Evolutionary conservation across 2,113 vertebrate genomes (phyloP), one percentile per base, ranked within the genome.

Genomic region (Brachyistius frenatus): DNA sequence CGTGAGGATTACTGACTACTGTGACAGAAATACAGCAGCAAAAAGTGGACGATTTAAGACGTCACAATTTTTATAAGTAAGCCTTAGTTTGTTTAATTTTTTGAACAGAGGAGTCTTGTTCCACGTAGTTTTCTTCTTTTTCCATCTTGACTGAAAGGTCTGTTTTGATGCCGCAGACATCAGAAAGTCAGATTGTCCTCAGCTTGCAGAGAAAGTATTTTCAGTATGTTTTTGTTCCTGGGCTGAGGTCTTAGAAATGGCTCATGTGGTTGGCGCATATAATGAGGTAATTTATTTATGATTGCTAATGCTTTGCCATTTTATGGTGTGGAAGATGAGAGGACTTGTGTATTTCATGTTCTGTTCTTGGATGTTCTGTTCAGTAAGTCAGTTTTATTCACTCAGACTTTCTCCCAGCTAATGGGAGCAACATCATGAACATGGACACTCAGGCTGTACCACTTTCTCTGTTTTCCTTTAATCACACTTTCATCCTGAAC

Each of bases 271-370:
- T 35, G 4, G 8, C 1, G 11, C 14, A 7, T 14, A 54, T 68
- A 80, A 87, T 86, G 81, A 66, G 72, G 57, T 87, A 53, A 81
- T 85, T 90, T 76, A 77, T 83, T 71, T 49, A 44, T 66, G 23
- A 64, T 47, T 33, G 46, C 37, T 72, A 53, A 61, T 83, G 53
- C 36, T 76, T 81, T 85, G 60, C 50, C 44, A 7, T 56, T 78
- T 80, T 36, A 61, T 80, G 57, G 66, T 62, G 72, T 83, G 81
- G 66, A 88, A 68, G 62, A 84, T 82, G 83, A 87, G 61, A 84
- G 65, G 66, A 63, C 54, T n/a, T 41, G 58, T 23, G 36, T 53
- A 35, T 73, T 73, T 71, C 8, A 30, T 8, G 23, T 73, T 75
- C 10, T 60, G 35, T 49, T 53, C 36, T 55, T 44, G 44, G 47